Evolutionary conservation across 2,888 invertebrate species (phyloP).

Genomic region (Leucophenga montana): DNA sequence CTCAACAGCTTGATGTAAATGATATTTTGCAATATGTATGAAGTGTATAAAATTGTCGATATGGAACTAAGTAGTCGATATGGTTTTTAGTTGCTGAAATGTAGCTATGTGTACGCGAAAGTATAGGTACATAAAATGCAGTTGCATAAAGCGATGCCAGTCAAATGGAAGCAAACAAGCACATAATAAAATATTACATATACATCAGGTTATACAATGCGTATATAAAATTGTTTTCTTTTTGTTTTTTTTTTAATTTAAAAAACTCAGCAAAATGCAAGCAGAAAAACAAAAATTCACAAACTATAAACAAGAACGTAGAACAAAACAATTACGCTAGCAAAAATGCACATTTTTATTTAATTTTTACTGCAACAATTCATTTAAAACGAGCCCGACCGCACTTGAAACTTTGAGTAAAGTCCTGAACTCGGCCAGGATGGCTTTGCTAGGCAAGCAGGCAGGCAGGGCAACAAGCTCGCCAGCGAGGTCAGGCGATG

Average conservation of each 20-base stretch:
- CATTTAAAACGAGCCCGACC: constrained; percentile 20
- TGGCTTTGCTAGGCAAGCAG: constrained; percentile 4
- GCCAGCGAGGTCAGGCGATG: background rate
- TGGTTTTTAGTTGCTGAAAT: no score
- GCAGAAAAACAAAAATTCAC: background rate
- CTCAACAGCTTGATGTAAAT: no score
- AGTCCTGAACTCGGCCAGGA: background rate
- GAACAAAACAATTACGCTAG: background rate
- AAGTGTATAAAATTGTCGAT: no score
- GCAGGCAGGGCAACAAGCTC: background rate
- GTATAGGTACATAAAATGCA: constrained; percentile 8
- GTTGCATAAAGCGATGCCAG: background rate
- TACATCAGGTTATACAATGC: constrained; percentile 10
- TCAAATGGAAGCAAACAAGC: background rate
- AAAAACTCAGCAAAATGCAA: background rate
- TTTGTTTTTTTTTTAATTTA: background rate
- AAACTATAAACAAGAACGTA: background rate
- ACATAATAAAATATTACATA: constrained; percentile 19
- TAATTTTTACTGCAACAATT: constrained; percentile 50
- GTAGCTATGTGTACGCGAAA: background rate
- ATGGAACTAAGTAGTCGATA: no score
- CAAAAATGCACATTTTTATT: constrained; percentile 53
- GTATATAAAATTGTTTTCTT: background rate
- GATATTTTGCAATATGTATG: no score
- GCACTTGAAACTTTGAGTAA: constrained; percentile 7